Conservation (phyloP, 2,113 vertebrate genomes). For the Protobothrops mucrosquamatus region DNA sequence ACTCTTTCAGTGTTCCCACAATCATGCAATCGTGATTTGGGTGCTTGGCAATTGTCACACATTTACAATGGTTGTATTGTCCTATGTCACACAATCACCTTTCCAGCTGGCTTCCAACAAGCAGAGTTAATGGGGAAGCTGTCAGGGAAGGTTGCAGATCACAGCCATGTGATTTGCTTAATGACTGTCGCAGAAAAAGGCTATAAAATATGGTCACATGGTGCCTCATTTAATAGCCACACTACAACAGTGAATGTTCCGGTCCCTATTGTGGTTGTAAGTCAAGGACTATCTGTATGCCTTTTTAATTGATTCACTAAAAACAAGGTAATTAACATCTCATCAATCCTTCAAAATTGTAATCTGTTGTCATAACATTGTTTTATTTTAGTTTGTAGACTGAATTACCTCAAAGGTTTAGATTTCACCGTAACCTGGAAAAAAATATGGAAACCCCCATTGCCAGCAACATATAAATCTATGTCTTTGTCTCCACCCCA, state of each 20-base stretch:
- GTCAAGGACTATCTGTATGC: neutral
- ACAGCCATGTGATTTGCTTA: neutral
- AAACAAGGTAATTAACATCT: neutral
- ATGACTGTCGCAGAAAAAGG: neutral
- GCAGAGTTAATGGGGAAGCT: neutral
- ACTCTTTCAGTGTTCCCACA: neutral
- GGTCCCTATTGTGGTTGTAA: neutral
- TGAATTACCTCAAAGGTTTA: neutral
- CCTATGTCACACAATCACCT: neutral
- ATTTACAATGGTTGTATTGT: neutral
- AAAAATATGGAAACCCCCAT: neutral
- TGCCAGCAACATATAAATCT: neutral
- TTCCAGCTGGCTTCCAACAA: neutral
- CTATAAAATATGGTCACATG: neutral
- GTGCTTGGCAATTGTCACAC: neutral
- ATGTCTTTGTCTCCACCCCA: neutral
- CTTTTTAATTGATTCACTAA: neutral
- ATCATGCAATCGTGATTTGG: neutral
- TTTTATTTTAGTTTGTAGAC: conserved; percentile 7
- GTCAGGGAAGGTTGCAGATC: neutral
- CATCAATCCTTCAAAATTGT: conserved; percentile 3
- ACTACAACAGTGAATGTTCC: neutral
- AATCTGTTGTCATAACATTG: neutral
- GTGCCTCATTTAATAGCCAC: neutral
- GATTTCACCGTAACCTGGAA: conserved; percentile 3